These are phyloP conservation scores for Eupithecia subumbrata DNA, from an alignment of 2,888 invertebrate genomes.

Conservation along the genomic window DNA sequence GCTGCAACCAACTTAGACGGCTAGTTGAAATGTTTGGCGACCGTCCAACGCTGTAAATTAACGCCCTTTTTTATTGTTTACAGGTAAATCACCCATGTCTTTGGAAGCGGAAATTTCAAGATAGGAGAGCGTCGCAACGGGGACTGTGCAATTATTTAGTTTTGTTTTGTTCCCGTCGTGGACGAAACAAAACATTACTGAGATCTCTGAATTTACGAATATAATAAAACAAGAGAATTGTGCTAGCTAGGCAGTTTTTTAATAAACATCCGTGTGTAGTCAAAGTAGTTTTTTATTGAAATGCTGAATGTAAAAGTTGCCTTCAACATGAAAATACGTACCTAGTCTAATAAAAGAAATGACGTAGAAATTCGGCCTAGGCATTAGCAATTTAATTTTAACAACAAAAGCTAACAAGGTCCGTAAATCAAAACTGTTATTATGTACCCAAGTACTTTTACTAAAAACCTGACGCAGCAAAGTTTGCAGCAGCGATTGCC, in stretches of 20 bases:
- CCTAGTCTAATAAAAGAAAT: neutral
- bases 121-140: conserved; percentile 53
- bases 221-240: conserved; percentile 29
- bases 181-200: conserved; percentile 25
- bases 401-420: neutral
- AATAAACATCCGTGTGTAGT: conserved; percentile 39
- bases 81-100: conserved; percentile 79
- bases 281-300: conserved; percentile 33
- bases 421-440: neutral
- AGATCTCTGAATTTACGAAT: conserved; percentile 25
- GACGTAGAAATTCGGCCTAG: too few relatives aligned
- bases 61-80: conserved; percentile 79
- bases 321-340: neutral
- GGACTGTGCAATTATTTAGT: conserved; percentile 47
- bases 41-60: conserved; percentile 79
- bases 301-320: neutral
- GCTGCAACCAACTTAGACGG: conserved; percentile 75
- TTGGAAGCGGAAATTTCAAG: conserved; percentile 63
- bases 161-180: conserved; percentile 46
- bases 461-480: conserved; percentile 55
- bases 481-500: conserved; percentile 63
- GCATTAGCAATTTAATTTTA: neutral
- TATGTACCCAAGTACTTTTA: neutral
- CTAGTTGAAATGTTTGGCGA: conserved; percentile 81
- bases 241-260: conserved; percentile 20